Conservation (phyloP, 2,888 invertebrate species). For the Cheilosia pagana region DNA sequence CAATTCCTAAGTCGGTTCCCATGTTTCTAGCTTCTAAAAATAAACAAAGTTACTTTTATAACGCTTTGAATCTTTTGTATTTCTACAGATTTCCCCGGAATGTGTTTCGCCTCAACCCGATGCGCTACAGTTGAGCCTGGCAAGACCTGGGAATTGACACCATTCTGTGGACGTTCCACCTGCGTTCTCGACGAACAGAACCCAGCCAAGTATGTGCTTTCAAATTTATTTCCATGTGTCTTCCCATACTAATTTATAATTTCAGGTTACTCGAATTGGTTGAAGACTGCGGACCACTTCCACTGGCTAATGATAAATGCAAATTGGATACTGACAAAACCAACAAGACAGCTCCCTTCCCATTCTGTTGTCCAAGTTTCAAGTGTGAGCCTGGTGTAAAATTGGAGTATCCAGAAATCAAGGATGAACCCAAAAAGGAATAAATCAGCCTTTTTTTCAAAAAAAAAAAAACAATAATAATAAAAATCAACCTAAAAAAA, state of each 20-base stretch:
- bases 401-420: slow-evolving; percentile 93
- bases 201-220: slow-evolving; percentile 84
- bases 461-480: neutral
- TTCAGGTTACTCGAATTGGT: slow-evolving; percentile 90
- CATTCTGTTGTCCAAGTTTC: slow-evolving; percentile 93
- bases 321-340: slow-evolving; percentile 93
- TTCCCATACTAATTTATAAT: neutral
- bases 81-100: slow-evolving; percentile 91
- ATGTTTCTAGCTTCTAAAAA: too few species aligned
- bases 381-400: slow-evolving; percentile 93
- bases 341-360: slow-evolving; percentile 95
- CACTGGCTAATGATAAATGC: slow-evolving; percentile 94
- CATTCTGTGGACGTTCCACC: slow-evolving; percentile 96
- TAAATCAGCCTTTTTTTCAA: slow-evolving; percentile 60
- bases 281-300: slow-evolving; percentile 95
- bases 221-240: neutral
- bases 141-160: slow-evolving; percentile 92
- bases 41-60: too few species aligned
- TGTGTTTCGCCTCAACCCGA: slow-evolving; percentile 95
- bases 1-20: too few species aligned
- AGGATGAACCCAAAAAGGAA: slow-evolving; percentile 82
- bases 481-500: neutral
- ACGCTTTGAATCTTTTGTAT: neutral
- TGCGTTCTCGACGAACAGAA: slow-evolving; percentile 92
- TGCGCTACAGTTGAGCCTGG: slow-evolving; percentile 95